A percentile compares a stretch with the other conserved stretches of the same genome.
Evolutionary conservation across 1,140 invertebrate genomes (phyloP).

Genomic region (Achatina immaculata): DNA sequence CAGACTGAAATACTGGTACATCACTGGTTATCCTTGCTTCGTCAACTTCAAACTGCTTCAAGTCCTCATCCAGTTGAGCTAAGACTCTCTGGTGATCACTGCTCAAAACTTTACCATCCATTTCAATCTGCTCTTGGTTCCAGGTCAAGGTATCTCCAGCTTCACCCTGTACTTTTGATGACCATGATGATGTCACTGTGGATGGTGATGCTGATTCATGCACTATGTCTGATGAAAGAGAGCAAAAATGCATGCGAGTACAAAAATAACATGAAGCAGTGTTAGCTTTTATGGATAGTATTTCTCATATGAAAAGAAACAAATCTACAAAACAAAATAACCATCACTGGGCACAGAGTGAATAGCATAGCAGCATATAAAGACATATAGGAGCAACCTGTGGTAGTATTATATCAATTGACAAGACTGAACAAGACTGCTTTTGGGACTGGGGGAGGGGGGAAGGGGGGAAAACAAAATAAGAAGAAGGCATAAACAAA

Average conservation of each 20-base stretch:
- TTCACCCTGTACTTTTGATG: background rate
- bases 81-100: background rate
- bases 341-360: too few species aligned
- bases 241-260: background rate
- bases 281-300: background rate
- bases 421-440: too few species aligned
- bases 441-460: too few species aligned
- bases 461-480: too few species aligned
- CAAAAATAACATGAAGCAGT: background rate
- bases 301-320: too few species aligned
- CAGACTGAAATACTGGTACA: too few species aligned
- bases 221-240: background rate
- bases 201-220: background rate
- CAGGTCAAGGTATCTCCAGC: background rate
- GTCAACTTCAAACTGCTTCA: constrained; percentile 11
- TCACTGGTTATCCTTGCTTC: background rate
- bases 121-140: background rate
- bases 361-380: too few species aligned
- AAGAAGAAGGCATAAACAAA: too few species aligned
- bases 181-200: background rate
- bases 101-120: too few species aligned
- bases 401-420: too few species aligned
- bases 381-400: too few species aligned
- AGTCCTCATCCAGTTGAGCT: background rate
- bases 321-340: too few species aligned